phyloP scores from a whole-genome alignment of 2,797 vertebrate genomes.

The Pangasius krempfi region DNA sequence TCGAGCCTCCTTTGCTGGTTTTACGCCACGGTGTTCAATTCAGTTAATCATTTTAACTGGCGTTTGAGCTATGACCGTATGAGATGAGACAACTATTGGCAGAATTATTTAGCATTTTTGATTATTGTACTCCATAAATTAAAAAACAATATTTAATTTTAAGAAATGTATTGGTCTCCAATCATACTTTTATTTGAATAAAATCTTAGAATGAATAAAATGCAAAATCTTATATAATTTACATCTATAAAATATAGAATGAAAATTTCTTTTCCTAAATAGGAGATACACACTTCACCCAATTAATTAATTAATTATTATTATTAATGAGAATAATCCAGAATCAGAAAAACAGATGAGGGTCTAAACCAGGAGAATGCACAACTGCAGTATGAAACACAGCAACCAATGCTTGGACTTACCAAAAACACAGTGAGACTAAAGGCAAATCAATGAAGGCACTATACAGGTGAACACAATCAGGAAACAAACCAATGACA shows the following conservation, averaged over 20 bases:
- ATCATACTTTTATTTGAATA: too few species aligned
- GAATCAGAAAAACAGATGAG: neutral
- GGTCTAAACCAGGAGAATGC: neutral
- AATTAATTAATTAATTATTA: too few species aligned
- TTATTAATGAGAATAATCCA: too few species aligned
- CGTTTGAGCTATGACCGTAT: neutral
- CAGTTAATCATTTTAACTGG: conserved; percentile 48
- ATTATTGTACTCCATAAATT: neutral
- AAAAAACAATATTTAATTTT: neutral
- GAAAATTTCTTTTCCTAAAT: neutral
- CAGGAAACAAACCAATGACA: neutral
- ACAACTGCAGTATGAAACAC: too few species aligned
- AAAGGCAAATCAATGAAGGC: neutral
- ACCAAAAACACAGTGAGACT: neutral
- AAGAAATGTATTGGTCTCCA: neutral
- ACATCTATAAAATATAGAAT: neutral
- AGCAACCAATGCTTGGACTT: too few species aligned
- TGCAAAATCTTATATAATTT: neutral
- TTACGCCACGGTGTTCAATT: conserved; percentile 74
- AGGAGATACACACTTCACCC: neutral
- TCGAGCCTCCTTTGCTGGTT: conserved; percentile 81
- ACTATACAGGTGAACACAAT: neutral
- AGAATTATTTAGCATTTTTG: neutral
- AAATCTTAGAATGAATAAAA: too few species aligned
- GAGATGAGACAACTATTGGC: neutral